These are phyloP conservation scores for Campylomormyrus numenius DNA, from an alignment of 2,113 vertebrate genomes.

Conservation along the genomic window DNA sequence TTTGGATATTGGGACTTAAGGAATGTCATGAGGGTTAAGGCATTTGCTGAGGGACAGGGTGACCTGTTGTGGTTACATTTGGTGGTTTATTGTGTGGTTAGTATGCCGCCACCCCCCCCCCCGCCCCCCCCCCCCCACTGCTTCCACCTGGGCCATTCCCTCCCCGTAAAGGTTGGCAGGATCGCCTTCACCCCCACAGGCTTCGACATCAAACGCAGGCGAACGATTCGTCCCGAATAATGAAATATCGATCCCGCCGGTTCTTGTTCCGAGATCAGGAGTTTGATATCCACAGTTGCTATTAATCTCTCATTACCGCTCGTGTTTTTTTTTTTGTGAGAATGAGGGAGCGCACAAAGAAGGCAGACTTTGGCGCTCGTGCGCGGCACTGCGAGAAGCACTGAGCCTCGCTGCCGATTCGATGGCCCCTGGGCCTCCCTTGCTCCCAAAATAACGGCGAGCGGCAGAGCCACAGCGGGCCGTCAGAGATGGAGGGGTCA, in stretches of 20 bases:
- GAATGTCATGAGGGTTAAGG: neutral
- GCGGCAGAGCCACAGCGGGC: slow-evolving; percentile 12
- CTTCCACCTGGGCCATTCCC: slow-evolving; percentile 31
- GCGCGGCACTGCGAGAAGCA: neutral
- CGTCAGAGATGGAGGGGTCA: slow-evolving; percentile 35
- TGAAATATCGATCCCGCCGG: neutral
- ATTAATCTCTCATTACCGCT: slow-evolving; percentile 14
- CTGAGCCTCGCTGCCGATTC: neutral
- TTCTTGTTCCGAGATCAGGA: neutral
- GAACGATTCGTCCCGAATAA: slow-evolving; percentile 8
- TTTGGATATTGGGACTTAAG: neutral
- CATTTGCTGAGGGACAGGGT: neutral
- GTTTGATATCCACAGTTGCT: slow-evolving; percentile 6
- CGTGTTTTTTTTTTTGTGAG: slow-evolving; percentile 1
- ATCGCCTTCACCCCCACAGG: slow-evolving; percentile 26
- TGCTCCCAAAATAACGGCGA: slow-evolving; percentile 33
- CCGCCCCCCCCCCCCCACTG: neutral
- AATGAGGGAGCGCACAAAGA: neutral
- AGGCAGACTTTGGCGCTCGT: neutral
- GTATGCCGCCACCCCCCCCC: slow-evolving; percentile 11
- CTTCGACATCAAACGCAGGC: slow-evolving; percentile 25
- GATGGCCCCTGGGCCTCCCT: slow-evolving; percentile 16
- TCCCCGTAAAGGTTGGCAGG: slow-evolving; percentile 25
- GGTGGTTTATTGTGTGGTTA: slow-evolving; percentile 20
- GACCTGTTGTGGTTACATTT: neutral